Percentiles rank a stretch among this genome's conserved stretches.
phyloP scores from a whole-genome alignment of 2,113 vertebrate species.

The Peromyscus leucopus region DNA sequence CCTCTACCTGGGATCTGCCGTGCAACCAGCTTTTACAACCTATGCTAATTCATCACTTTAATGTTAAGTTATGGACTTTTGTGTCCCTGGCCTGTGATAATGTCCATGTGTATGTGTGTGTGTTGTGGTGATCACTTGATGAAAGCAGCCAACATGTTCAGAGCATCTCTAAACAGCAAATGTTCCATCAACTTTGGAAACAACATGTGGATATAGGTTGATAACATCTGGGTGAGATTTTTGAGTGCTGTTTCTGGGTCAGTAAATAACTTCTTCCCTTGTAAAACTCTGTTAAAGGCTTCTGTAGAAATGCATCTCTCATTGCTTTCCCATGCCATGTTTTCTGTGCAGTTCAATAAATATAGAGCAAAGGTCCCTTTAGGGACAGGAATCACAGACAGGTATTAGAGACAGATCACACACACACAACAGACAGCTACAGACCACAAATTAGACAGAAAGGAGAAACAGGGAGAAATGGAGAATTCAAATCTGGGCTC shows the following conservation, averaged over 20 bases:
- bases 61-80: neutral
- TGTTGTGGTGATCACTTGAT: neutral
- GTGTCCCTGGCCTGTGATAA: neutral
- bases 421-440: neutral
- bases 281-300: neutral
- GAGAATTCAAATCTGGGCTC: neutral
- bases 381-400: neutral
- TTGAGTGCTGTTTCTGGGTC: neutral
- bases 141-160: neutral
- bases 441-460: neutral
- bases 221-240: neutral
- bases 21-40: neutral
- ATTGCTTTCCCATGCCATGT: neutral
- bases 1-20: neutral
- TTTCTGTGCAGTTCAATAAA: neutral
- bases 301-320: neutral
- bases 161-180: neutral
- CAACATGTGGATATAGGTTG: neutral
- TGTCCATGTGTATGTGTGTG: neutral
- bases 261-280: neutral
- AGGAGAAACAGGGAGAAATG: neutral
- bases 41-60: neutral
- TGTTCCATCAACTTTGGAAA: neutral
- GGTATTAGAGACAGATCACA: neutral
- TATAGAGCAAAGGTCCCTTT: neutral